Evolutionary conservation across 2,888 invertebrate species (phyloP).

Genomic region (Nowickia ferox): DNA sequence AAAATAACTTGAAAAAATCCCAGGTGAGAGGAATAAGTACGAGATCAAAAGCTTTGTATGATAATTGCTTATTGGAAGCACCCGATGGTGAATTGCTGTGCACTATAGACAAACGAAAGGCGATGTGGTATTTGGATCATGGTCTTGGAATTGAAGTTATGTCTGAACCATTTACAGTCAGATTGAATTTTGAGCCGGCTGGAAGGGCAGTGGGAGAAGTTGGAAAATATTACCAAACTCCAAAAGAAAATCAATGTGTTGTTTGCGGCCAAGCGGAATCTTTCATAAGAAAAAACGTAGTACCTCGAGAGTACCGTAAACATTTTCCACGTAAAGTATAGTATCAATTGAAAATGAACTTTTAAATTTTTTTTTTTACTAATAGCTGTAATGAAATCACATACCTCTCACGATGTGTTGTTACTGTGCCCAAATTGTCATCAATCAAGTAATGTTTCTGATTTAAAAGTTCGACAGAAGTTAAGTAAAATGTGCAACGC

Average conservation of each 20-base stretch:
- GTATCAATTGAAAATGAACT: neutral
- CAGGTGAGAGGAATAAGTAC: constrained; percentile 73
- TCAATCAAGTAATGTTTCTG: constrained; percentile 87
- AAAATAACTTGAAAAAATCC: neutral
- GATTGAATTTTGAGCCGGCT: constrained; percentile 90
- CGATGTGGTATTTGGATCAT: constrained; percentile 86
- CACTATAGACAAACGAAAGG: constrained; percentile 90
- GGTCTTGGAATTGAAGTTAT: constrained; percentile 83
- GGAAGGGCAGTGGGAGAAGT: constrained; percentile 88
- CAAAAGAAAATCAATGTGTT: constrained; percentile 90
- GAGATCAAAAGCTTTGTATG: constrained; percentile 87
- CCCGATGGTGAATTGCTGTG: constrained; percentile 91
- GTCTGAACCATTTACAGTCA: constrained; percentile 86
- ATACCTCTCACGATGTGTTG: constrained; percentile 91
- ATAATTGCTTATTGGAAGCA: constrained; percentile 90
- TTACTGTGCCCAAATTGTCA: constrained; percentile 90
- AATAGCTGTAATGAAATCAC: constrained; percentile 89
- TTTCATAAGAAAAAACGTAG: constrained; percentile 90
- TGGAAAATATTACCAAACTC: constrained; percentile 88
- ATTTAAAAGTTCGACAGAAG: constrained; percentile 85
- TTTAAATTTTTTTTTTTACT: constrained; percentile 76
- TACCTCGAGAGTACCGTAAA: constrained; percentile 92
- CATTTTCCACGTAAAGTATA: constrained; percentile 86
- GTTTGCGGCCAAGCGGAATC: constrained; percentile 89
- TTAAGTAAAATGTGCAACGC: constrained; percentile 87